Evolutionary conservation across 2,113 vertebrate genomes (phyloP).

Genomic region (Aptenodytes forsteri): DNA sequence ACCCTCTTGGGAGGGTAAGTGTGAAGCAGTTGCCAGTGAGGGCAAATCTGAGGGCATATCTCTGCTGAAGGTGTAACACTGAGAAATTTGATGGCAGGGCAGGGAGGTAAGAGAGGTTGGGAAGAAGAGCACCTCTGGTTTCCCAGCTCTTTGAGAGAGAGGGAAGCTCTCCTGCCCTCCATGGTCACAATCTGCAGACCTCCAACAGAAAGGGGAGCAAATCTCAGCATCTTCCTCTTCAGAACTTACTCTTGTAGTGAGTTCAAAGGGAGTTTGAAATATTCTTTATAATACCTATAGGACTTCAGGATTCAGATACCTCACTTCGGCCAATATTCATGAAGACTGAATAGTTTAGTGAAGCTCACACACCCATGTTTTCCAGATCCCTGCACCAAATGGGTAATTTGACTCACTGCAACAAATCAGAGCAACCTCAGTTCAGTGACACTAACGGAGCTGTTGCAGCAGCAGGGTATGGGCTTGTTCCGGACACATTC

Average conservation of each 20-base stretch:
- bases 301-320: not conserved
- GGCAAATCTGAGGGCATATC: not conserved
- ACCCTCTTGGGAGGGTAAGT: not conserved
- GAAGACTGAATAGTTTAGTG: not conserved
- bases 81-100: not conserved
- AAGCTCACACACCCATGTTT: not conserved
- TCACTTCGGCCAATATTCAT: not conserved
- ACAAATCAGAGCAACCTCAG: not conserved
- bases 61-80: not conserved
- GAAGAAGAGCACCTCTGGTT: not conserved
- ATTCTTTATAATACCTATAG: not conserved
- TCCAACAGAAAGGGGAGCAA: not conserved
- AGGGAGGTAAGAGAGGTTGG: not conserved
- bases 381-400: not conserved
- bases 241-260: not conserved
- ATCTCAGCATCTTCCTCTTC: not conserved
- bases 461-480: not conserved
- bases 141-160: not conserved
- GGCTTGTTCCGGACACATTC: not conserved
- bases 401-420: not conserved
- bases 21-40: not conserved
- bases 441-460: not conserved
- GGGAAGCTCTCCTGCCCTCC: not conserved
- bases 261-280: not conserved
- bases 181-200: not conserved